Percentiles rank a stretch among this genome's conserved stretches.
Evolutionary conservation across 2,797 vertebrate species (phyloP).

Genomic region (Hipposideros larvatus): DNA sequence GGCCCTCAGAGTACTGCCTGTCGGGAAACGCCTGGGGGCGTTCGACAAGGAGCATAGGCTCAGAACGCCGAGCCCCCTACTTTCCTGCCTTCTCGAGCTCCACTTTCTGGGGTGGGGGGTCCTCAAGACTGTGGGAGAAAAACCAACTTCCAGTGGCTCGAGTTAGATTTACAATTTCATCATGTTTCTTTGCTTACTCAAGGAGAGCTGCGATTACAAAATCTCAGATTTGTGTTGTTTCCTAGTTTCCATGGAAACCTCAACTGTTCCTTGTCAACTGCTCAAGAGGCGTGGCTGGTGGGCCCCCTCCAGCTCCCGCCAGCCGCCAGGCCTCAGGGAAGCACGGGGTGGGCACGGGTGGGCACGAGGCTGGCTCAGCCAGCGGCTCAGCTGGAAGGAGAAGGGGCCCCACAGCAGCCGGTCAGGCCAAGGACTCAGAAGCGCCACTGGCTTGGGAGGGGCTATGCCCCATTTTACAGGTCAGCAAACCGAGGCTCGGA

Average conservation of each 20-base stretch:
- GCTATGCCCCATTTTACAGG: not conserved
- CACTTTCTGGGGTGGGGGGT: fast-evolving
- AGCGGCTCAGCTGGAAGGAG: not conserved
- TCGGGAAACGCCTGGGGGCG: fast-evolving
- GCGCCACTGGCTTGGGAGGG: not conserved
- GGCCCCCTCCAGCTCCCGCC: too few relatives aligned
- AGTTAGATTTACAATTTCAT: fast-evolving
- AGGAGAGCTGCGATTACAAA: not conserved
- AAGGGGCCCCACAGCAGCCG: not conserved
- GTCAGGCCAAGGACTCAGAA: too few relatives aligned
- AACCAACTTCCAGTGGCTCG: fast-evolving
- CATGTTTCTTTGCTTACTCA: not conserved
- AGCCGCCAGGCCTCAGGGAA: not conserved
- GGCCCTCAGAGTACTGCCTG: not conserved
- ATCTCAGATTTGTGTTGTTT: not conserved
- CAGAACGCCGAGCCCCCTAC: too few relatives aligned
- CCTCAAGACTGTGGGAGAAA: not conserved
- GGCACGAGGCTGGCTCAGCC: not conserved
- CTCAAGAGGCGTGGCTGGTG: not conserved
- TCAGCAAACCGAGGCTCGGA: fast-evolving
- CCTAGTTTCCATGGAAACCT: not conserved
- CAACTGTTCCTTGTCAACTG: not conserved
- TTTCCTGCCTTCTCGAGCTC: not conserved
- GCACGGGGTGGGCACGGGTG: fast-evolving
- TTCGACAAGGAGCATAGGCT: fast-evolving